These are phyloP conservation scores for Bombus affinis DNA, from an alignment of 1,140 invertebrate species.

Conservation along the genomic window DNA sequence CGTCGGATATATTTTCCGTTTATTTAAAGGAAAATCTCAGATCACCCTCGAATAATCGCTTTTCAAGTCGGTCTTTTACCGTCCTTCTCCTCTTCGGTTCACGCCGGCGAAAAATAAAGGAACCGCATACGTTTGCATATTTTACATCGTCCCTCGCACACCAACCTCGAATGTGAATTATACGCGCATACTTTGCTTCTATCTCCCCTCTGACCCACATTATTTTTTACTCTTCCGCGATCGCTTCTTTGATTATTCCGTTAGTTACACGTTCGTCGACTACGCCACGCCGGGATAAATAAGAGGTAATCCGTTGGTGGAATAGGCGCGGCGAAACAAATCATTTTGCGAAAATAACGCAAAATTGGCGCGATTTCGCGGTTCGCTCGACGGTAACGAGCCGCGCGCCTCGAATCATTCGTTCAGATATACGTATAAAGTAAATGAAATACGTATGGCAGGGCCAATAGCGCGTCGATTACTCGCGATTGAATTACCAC, in stretches of 20 bases:
- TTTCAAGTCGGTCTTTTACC: conserved; percentile 2
- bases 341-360: too few relatives aligned
- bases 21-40: too few relatives aligned
- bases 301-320: too few relatives aligned
- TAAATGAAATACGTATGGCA: background rate
- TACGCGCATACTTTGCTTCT: background rate
- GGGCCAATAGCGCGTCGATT: background rate
- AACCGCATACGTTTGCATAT: conserved; percentile 35
- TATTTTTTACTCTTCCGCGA: background rate
- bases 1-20: too few relatives aligned
- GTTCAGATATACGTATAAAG: background rate
- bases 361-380: too few relatives aligned
- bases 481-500: conserved; percentile 8
- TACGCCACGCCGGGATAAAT: too few relatives aligned
- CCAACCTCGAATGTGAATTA: background rate
- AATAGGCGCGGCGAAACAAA: too few relatives aligned
- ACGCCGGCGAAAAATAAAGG: conserved; percentile 5
- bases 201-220: background rate
- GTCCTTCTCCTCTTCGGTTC: background rate
- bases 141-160: background rate
- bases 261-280: background rate
- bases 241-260: background rate
- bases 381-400: too few relatives aligned
- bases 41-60: background rate
- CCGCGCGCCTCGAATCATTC: too few relatives aligned